These are phyloP conservation scores for Axis porcinus DNA, from an alignment of 2,113 vertebrate species.

Conservation along the genomic window DNA sequence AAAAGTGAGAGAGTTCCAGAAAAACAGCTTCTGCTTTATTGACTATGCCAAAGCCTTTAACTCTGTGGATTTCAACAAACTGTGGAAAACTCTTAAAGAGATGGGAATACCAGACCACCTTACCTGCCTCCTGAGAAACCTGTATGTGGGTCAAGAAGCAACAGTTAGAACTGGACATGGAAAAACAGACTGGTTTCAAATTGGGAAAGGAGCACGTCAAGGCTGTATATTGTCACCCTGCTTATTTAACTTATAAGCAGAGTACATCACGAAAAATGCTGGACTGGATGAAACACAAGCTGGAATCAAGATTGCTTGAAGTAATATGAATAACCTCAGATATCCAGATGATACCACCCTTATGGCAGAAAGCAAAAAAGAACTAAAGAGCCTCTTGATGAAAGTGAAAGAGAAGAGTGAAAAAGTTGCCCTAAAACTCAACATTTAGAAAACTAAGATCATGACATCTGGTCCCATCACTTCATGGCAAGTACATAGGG, in stretches of 20 bases:
- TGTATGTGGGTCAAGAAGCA: neutral
- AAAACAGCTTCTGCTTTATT: neutral
- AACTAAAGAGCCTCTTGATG: neutral
- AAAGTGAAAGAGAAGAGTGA: neutral
- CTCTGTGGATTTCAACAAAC: neutral
- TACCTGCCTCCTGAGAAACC: neutral
- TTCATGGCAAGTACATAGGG: neutral
- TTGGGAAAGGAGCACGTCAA: neutral
- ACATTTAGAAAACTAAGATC: neutral
- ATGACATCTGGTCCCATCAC: neutral
- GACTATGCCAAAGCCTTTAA: neutral
- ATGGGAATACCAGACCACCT: neutral
- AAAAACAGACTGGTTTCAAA: neutral
- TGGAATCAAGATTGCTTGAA: neutral
- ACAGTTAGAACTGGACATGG: neutral
- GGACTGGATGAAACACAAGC: neutral
- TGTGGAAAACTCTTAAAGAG: neutral
- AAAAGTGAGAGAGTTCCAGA: neutral
- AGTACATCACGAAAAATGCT: neutral
- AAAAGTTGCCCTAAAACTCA: neutral
- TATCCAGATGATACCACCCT: neutral
- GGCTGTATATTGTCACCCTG: neutral
- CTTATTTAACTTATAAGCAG: neutral
- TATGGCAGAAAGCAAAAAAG: neutral
- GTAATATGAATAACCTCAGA: neutral